Conservation (phyloP, 2,113 vertebrate species). For the Percopsis transmontana region DNA sequence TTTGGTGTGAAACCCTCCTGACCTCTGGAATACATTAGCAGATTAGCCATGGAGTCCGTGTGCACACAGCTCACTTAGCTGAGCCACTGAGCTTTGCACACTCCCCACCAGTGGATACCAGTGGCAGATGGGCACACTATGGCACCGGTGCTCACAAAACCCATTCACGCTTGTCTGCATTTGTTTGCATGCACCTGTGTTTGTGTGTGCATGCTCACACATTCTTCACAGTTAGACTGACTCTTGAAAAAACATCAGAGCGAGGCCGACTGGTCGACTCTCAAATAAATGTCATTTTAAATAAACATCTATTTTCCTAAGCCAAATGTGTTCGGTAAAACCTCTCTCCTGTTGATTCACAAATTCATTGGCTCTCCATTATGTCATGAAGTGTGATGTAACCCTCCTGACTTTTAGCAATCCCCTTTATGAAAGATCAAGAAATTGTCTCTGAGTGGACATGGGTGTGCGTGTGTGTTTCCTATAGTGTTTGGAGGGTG, state of each 20-base stretch:
- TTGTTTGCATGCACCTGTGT: slow-evolving; percentile 9
- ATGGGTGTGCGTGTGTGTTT: background rate
- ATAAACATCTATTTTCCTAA: too few relatives aligned
- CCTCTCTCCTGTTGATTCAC: background rate
- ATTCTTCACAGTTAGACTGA: background rate
- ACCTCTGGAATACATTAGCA: slow-evolving; percentile 83
- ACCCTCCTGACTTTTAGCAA: too few relatives aligned
- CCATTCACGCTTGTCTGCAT: slow-evolving; percentile 41
- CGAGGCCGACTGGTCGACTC: background rate
- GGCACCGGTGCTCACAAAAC: slow-evolving; percentile 34
- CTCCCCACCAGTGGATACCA: slow-evolving; percentile 23
- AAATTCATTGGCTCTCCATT: background rate
- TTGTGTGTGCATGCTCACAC: background rate
- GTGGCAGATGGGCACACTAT: slow-evolving; percentile 55
- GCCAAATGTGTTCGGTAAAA: background rate
- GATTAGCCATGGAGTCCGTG: slow-evolving; percentile 75
- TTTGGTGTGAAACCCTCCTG: slow-evolving; percentile 77
- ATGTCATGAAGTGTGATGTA: background rate
- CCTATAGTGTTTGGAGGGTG: background rate
- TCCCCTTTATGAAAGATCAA: too few relatives aligned
- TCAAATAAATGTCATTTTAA: background rate
- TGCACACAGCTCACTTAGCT: slow-evolving; percentile 58
- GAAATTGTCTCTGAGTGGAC: too few relatives aligned
- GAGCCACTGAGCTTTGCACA: slow-evolving; percentile 62
- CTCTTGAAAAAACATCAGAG: background rate